A percentile compares a stretch with the other conserved stretches of the same genome.
Evolutionary conservation across 2,113 vertebrate species (phyloP).

Genomic region (Camelus dromedarius): DNA sequence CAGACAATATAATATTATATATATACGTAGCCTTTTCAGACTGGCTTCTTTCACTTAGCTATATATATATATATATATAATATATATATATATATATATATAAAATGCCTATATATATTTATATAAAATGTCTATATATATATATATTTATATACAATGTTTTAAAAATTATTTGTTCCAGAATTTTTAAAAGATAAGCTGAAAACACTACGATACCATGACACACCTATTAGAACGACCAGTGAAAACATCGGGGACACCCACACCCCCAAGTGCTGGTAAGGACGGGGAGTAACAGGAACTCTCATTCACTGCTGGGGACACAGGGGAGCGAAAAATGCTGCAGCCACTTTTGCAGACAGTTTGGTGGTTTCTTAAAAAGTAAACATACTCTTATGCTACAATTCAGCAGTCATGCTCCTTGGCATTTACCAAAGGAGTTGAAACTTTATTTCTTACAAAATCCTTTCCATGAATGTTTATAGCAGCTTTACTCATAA

Average conservation of each 20-base stretch:
- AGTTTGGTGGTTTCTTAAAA: background rate
- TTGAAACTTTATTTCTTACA: background rate
- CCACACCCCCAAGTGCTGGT: too few relatives aligned
- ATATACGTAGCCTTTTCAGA: background rate
- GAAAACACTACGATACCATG: background rate
- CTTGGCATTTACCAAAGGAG: background rate
- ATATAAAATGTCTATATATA: background rate
- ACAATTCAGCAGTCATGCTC: background rate
- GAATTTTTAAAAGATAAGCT: background rate
- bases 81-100: background rate
- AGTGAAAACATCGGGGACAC: accelerated
- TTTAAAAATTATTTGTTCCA: background rate
- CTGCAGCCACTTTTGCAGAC: background rate
- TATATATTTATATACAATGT: background rate
- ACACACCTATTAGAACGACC: background rate
- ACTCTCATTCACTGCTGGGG: accelerated
- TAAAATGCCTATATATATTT: background rate
- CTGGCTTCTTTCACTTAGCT: background rate
- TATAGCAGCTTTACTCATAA: background rate
- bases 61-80: background rate
- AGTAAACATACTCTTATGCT: background rate
- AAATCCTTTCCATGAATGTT: too few relatives aligned
- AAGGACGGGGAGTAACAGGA: accelerated
- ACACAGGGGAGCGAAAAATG: accelerated
- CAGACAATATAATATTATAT: too few relatives aligned